Base-by-base conservation (phyloP, 2,888 invertebrate species). In the Latheticus oryzae region DNA sequence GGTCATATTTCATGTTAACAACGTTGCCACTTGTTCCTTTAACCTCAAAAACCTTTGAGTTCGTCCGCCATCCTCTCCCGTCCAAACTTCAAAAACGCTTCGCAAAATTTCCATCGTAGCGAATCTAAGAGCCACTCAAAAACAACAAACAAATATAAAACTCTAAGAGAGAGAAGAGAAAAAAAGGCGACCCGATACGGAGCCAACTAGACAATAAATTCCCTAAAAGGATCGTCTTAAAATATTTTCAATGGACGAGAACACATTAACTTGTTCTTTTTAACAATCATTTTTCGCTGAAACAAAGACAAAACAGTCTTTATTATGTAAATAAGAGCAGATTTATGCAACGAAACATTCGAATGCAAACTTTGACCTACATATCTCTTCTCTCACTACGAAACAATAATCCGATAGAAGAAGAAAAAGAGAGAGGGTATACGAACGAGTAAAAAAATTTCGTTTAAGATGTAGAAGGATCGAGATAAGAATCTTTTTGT, bases 331-430 rank as follows among this genome's bases (percentile, higher is more conserved):
- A 48, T 48, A 12, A 26, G 48, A 9, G 12, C 21, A 37, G 35
- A 48, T 48, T 48, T 48, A 48, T 48, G 48, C 48, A 33, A 26
- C 30, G 43, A 24, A 40, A 15, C 13, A 19, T 40, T 19, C 28
- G 13, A 11, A 47, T 47, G 33, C 23, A 47, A 33, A 47, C 48
- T 48, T 16, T 48, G 48, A 48, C 48, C 48, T 48, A 48, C 35
- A 48, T 48, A 40, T 17, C 21, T 12, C 28, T 9, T 28, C 28
- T 28, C 12, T 28, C n/a, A n/a, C 28, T 28, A 28, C n/a, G n/a
- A 38, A 38, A 38, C 38, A 38, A 30, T 21, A 5, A 28, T 9
- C 28, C 28, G 9, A 5, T 12, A 28, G 12, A n/a, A 4, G 21
- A 21, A 5, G 5, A 28, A 28, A 11, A 28, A 12, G 8, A 28